Conservation (phyloP, 2,888 invertebrate genomes). For the Encarsia formosa region DNA sequence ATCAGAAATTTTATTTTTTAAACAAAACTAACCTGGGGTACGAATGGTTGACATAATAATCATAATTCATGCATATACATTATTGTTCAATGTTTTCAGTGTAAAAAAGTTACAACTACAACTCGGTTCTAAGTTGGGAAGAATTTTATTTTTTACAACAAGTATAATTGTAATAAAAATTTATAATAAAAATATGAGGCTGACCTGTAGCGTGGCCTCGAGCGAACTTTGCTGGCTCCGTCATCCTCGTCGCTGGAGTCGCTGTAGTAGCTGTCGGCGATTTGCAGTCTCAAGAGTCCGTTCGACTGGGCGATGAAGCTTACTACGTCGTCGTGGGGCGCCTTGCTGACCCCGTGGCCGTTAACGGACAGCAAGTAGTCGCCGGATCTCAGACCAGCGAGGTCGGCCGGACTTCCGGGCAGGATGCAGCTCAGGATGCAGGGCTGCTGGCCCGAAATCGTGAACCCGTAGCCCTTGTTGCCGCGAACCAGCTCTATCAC, state of each 20-base stretch:
- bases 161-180: neutral
- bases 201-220: conserved; percentile 60
- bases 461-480: conserved; percentile 92
- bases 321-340: conserved; percentile 91
- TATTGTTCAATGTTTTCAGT: too few relatives aligned
- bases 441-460: conserved; percentile 94
- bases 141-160: conserved; percentile 25
- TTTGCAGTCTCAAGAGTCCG: conserved; percentile 78
- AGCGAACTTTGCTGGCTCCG: conserved; percentile 54
- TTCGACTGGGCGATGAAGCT: conserved; percentile 82
- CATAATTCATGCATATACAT: too few relatives aligned
- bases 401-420: conserved; percentile 82
- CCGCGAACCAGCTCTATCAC: conserved; percentile 84
- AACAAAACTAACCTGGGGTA: too few relatives aligned
- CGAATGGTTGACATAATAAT: too few relatives aligned
- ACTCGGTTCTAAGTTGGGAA: neutral
- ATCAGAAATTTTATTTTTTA: too few relatives aligned
- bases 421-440: conserved; percentile 94
- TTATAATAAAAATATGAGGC: conserved; percentile 30
- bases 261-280: conserved; percentile 81
- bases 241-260: conserved; percentile 80
- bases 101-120: too few relatives aligned
- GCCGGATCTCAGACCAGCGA: conserved; percentile 84
- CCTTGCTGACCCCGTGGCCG: conserved; percentile 84
- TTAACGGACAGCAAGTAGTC: conserved; percentile 91